Base-by-base conservation (phyloP, 2,797 vertebrate genomes). In the Gila robusta region DNA sequence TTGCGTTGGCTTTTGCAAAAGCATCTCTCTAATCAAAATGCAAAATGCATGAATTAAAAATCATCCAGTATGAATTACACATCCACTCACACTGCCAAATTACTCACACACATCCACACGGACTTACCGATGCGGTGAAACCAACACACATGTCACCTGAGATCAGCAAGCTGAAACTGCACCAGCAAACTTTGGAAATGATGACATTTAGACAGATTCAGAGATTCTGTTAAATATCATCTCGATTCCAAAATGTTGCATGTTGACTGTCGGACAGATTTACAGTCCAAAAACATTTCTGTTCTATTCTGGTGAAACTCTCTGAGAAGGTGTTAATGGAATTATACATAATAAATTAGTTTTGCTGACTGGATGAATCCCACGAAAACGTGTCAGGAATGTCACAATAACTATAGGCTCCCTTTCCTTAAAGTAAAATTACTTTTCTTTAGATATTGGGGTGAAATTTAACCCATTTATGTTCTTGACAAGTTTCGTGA, bases 141-240 rank as follows among this genome's bases (percentile, higher is more conserved):
- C 44, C 47, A n/a, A 67, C 71, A 85, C 71, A 82, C 78, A 83
- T 59, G 79, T 77, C 49, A 78, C 64, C 86, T 83, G 66, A 83
- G 56, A 84, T 79, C 78, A 79, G 73, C 76, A 86, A 79, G 37
- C 47, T 83, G 35, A 88, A 82, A 73, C 76, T 77, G 74, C 82
- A 89, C 77, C 82, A 0, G 81, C 92, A 94, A 95, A 93, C 92
- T 95, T 94, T 91, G 94, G 93, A 96, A 96, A 93, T 95, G 93
- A 95, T 94, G 95, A 91, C 94, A 94, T 94, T 92, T 93, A 79
- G 90, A 90, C 92, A 92, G 89, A 59, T 90, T 54, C 47, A 17
- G 19, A 28, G 85, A 72, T 88, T 92, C 91, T 89, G 91, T 89
- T 84, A 69, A 79, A 93, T 95, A 91, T 89, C 93, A 93, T 71